Evolutionary conservation across 1,140 invertebrate genomes (phyloP), one percentile per base, ranked within the genome.

Genomic region (Achatina immaculata): DNA sequence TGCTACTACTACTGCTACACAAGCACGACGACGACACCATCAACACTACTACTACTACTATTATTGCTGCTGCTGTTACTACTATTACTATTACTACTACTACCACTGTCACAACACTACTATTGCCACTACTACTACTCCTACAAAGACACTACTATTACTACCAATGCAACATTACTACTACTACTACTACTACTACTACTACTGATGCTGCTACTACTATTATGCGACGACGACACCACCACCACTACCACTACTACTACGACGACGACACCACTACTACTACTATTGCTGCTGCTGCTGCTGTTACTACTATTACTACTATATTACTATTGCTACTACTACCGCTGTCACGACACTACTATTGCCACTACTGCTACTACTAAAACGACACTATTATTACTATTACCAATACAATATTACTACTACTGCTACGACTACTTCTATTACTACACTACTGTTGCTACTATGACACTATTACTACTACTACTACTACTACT

Each of bases 191-290:
- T 66, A 28, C 62, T 66, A 28, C 62, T 66, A 28, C 62, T 66
- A 28, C 62, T 66, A 28, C 62, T 66, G 34, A 7, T 66, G 34
- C 62, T 66, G 34, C 62, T 66, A 28, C 62, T 66, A 28, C 62
- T 66, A 28, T 24, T 66, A 66, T 28, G n/a, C n/a, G n/a, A n/a
- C n/a, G n/a, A n/a, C n/a, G n/a, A n/a, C n/a, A 28, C 62, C n/a
- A 28, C 62, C n/a, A 66, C 62, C n/a, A 66, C 62, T 66, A 66
- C 62, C n/a, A 66, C 62, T 14, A 66, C 62, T 66, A 66, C 62
- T 66, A 66, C 34, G 7, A 66, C n/a, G 7, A 66, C 62, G 7
- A 66, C 62, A 66, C 62, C n/a, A 66, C n/a, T 66, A 28, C 45
- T 48, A 28, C 62, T 66, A 28, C 62, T 66, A 66, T 24, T 66